Evolutionary conservation across 2,113 vertebrate genomes (phyloP), one percentile per base, ranked within the genome.

Genomic region (Atractosteus spatula): DNA sequence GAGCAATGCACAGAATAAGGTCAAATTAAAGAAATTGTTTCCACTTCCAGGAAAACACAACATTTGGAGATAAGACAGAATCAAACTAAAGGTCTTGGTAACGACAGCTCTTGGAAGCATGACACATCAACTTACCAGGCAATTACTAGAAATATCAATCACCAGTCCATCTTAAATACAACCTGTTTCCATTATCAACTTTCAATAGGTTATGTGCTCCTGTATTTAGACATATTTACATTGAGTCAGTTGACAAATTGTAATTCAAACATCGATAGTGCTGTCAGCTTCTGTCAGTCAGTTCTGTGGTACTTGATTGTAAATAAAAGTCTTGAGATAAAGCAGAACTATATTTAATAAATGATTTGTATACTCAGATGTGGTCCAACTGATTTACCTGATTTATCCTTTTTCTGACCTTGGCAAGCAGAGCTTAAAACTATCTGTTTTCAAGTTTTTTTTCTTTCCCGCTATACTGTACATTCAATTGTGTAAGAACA

Each of bases 131-230:
- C 47, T 10, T 68, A 29, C 16, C 44, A 16, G 8, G n/a, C 47
- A 68, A 68, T 68, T 68, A 68, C 66, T 29, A 29, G n/a, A 68
- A 54, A 68, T 17, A 51, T 68, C 66, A 68, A 68, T 68, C 66
- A 68, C 8, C 45, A 8, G n/a, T 68, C 47, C 66, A 55, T 55
- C 41, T 51, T 68, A 16, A n/a, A 3, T 45, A 10, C 47, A 55
- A 16, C 7, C 47, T 68, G 66, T 8, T 42, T 68, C 44, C 66
- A 68, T 68, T 16, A 41, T 47, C 66, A 55, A 41, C 47, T 68
- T 17, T 6, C 3, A 8, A 59, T 12, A 12, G 56, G 56, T 12
- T 55, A n/a, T 68, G 47, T 55, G 14, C 16, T 41, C 51, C 17
- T 54, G 47, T 68, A 29, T 11, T 68, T 8, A 29, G 12, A 59